Conservation (phyloP, 2,113 vertebrate genomes). For the Phyllostomus discolor region DNA sequence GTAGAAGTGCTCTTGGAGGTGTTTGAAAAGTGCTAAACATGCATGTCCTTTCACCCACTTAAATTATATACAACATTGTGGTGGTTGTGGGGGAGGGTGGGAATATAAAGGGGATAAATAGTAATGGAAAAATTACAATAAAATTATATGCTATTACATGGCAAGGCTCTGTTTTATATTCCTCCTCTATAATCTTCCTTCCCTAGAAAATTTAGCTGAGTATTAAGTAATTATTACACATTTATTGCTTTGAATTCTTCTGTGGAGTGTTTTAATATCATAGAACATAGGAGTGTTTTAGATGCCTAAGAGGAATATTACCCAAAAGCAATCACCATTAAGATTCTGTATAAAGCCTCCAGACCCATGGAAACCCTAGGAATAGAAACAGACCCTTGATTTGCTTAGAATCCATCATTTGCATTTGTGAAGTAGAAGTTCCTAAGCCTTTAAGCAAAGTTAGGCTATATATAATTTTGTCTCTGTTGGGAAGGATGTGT, state of each 20-base stretch:
- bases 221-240: slow-evolving; percentile 22
- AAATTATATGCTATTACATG: neutral
- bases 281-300: neutral
- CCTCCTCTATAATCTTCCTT: neutral
- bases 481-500: neutral
- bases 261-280: slow-evolving; percentile 1
- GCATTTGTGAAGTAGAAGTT: neutral
- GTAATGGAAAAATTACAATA: too few species aligned
- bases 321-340: neutral
- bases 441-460: neutral
- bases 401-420: slow-evolving; percentile 41
- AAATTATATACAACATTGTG: neutral
- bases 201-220: neutral
- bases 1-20: neutral
- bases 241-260: slow-evolving; percentile 16
- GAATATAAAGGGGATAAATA: too few species aligned
- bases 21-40: neutral
- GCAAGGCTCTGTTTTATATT: neutral
- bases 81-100: too few species aligned
- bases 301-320: neutral
- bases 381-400: slow-evolving; percentile 37
- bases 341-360: neutral
- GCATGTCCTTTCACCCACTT: neutral
- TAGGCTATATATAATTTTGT: neutral
- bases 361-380: neutral